Evolutionary conservation across 2,113 vertebrate species (phyloP), one percentile per base, ranked within the genome.

Genomic region (Lathamus discolor): DNA sequence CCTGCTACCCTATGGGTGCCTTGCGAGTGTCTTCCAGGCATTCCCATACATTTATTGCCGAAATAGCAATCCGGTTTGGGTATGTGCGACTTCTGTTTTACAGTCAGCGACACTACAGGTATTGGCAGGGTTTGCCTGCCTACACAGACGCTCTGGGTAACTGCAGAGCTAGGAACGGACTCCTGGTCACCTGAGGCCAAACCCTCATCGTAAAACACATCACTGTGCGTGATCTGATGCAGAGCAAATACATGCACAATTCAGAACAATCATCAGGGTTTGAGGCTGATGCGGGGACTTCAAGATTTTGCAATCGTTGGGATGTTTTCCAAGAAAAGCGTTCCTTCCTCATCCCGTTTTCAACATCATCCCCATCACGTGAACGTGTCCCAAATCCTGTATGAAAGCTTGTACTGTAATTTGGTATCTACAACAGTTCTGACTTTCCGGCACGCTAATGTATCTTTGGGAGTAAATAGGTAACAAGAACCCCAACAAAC

Each of bases 71-170:
- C 17, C 33, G 62, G 7, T 41, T 49, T 28, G 33, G 19, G 37
- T 72, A 8, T 10, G 25, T 23, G 0, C 39, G 7, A 8, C 22
- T 31, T 13, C 27, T 23, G 33, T 5, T 23, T 7, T 9, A 4
- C 43, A 19, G 52, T 6, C 18, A 8, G 13, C 28, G 24, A 46
- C 25, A 6, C 11, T 7, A 2, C 6, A 17, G 69, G 0, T 4
- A 3, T 0, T 3, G 0, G 0, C 0, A 1, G 17, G 20, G 6
- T 28, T 8, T 23, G 24, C 10, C 18, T 8, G 5, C 27, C 22
- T 17, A 22, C 1, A 5, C 54, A 1, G 12, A 17, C 24, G 18
- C 43, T 29, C 27, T 1, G 11, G 10, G 48, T 31, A 62, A 10
- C 3, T 0, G 13, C 33, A 17, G 57, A 25, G 29, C 3, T 0